Evolutionary conservation across 2,888 invertebrate genomes (phyloP).

Genomic region (Leucania comma): DNA sequence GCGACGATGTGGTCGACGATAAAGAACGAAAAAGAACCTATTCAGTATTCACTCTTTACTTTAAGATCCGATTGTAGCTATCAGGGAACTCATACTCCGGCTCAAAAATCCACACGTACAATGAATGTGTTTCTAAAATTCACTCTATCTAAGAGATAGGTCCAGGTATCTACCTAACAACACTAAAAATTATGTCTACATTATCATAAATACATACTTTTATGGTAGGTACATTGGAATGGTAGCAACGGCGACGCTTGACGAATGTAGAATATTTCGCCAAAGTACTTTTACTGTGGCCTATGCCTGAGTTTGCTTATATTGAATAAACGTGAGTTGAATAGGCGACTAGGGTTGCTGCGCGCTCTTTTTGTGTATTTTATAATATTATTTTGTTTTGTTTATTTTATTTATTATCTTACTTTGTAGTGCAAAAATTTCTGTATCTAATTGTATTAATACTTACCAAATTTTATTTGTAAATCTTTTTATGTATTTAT

Average conservation of each 20-base stretch:
- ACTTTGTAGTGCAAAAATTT: no score
- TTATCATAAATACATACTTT: background rate
- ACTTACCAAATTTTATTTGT: no score
- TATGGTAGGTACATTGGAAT: conserved; percentile 69
- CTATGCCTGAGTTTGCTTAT: conserved; percentile 90
- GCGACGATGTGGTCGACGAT: no score
- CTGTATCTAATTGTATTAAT: no score
- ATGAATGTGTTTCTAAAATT: background rate
- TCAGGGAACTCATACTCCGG: no score
- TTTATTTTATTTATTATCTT: no score
- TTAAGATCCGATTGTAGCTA: no score
- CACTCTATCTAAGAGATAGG: background rate
- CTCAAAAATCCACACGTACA: no score
- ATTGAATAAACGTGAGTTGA: conserved; percentile 91
- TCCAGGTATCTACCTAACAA: background rate
- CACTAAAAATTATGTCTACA: background rate
- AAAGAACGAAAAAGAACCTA: no score
- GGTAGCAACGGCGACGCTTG: conserved; percentile 76
- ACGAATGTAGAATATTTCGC: conserved; percentile 89
- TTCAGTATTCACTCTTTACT: no score
- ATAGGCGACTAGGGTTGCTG: conserved; percentile 86
- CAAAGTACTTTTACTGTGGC: conserved; percentile 87
- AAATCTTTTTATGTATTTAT: no score
- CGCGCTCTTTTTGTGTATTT: conserved; percentile 21
- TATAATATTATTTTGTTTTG: background rate